Evolutionary conservation across 2,113 vertebrate genomes (phyloP).

Genomic region (Progne subis): DNA sequence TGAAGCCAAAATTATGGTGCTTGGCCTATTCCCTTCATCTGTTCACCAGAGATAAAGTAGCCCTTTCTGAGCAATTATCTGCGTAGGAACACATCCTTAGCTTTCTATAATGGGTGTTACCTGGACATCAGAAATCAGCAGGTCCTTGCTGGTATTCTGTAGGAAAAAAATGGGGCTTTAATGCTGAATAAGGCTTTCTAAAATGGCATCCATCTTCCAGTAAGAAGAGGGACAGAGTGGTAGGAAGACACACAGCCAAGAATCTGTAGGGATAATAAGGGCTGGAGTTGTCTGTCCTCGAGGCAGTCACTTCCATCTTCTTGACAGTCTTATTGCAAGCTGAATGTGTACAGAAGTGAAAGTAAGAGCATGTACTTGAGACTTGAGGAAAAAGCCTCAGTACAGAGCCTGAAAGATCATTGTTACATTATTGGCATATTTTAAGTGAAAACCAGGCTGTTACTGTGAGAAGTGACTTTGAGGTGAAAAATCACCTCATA

Average conservation of each 20-base stretch:
- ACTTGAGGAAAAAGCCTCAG: not conserved
- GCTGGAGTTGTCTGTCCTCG: not conserved
- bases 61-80: not conserved
- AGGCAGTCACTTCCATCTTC: not conserved
- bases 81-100: not conserved
- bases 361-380: not conserved
- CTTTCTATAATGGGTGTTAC: not conserved
- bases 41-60: not conserved
- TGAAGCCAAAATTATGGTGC: not conserved
- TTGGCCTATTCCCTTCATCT: not conserved
- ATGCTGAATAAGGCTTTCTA: not conserved
- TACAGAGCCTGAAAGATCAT: not conserved
- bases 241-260: not conserved
- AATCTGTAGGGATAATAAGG: not conserved
- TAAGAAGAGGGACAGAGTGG: not conserved
- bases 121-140: not conserved
- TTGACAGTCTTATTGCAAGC: not conserved
- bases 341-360: not conserved
- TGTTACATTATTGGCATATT: not conserved
- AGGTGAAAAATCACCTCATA: not conserved
- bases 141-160: not conserved
- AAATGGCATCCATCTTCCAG: not conserved
- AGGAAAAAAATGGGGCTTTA: not conserved
- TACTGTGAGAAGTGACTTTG: not conserved
- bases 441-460: not conserved